phyloP scores from a whole-genome alignment of 2,888 invertebrate genomes.

The Mantis religiosa region DNA sequence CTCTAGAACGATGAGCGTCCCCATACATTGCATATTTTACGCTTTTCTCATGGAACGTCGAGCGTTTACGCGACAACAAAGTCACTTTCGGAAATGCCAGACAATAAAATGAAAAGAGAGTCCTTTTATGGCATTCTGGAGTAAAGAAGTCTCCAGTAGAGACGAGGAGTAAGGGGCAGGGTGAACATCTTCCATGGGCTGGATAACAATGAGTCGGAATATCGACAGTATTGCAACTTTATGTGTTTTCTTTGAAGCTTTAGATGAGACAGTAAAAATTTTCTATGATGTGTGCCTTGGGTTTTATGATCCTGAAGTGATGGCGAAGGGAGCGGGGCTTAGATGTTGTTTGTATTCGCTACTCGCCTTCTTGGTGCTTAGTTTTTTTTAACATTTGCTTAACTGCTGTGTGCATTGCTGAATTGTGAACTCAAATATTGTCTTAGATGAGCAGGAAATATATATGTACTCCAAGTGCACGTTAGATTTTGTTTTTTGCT shows the following conservation, averaged over 20 bases:
- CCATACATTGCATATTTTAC: background rate
- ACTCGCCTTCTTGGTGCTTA: background rate
- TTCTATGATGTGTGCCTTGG: background rate
- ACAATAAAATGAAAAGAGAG: background rate
- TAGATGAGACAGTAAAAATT: slow-evolving; percentile 4
- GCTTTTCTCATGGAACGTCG: background rate
- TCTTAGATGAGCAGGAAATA: too few species aligned
- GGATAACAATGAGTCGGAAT: background rate
- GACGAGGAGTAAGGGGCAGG: background rate
- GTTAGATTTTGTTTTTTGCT: too few species aligned
- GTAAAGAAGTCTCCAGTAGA: background rate
- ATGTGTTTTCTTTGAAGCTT: slow-evolving; percentile 12
- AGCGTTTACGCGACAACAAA: background rate
- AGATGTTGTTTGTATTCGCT: background rate
- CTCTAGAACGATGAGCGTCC: background rate
- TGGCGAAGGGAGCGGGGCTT: background rate
- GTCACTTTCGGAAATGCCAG: background rate
- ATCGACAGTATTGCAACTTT: slow-evolving; percentile 3
- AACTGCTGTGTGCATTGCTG: background rate
- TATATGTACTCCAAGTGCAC: too few species aligned
- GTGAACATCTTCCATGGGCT: background rate
- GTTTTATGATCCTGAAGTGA: background rate
- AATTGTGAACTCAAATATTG: too few species aligned
- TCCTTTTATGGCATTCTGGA: background rate
- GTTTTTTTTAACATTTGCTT: background rate